phyloP scores from a whole-genome alignment of 2,888 invertebrate species.

The Strigamia transsilvanica region DNA sequence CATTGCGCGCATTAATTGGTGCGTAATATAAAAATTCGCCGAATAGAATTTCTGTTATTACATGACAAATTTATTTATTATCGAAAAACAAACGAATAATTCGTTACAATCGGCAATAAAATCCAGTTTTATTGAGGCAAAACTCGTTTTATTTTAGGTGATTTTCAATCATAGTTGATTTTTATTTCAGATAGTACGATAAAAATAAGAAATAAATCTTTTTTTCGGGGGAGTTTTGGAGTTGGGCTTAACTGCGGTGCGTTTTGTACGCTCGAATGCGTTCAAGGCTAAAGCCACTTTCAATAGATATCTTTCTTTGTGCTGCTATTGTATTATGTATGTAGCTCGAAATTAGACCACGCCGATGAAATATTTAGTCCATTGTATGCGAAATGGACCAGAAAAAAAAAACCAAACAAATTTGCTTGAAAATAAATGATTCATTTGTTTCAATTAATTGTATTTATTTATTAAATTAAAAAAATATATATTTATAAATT shows the following conservation, averaged over 20 bases:
- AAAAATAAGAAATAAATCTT: too few relatives aligned
- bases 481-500: too few relatives aligned
- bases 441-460: neutral
- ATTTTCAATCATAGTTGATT: neutral
- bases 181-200: too few relatives aligned
- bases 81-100: neutral
- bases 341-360: neutral
- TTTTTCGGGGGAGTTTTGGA: slow-evolving; percentile 1
- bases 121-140: neutral
- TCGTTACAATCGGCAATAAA: neutral
- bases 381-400: slow-evolving; percentile 30
- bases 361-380: slow-evolving; percentile 8
- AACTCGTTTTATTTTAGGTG: neutral
- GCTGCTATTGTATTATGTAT: neutral
- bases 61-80: neutral
- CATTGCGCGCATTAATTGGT: slow-evolving; percentile 3
- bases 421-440: neutral
- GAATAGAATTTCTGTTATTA: neutral
- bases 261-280: neutral
- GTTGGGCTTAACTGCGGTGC: neutral
- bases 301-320: slow-evolving; percentile 2
- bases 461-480: neutral
- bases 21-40: neutral
- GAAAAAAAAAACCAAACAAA: neutral
- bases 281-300: slow-evolving; percentile 27